Base-by-base conservation (phyloP, 2,888 invertebrate genomes). In the Rhingia campestris region DNA sequence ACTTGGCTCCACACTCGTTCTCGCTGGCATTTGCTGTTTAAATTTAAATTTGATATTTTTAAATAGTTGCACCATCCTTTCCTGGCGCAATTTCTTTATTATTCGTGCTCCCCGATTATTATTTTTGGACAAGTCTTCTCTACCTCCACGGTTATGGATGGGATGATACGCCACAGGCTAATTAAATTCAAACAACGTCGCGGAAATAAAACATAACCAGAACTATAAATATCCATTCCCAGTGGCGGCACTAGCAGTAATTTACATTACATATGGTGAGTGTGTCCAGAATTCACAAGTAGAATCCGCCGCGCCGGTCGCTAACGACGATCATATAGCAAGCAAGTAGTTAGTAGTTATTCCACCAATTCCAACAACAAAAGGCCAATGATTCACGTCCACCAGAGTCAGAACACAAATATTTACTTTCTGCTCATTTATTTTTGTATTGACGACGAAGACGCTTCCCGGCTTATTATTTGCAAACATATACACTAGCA, bases 261-360 rank as follows among this genome's bases (percentile, higher is more conserved):
- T 80, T 80, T 75, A 75, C 66, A 66, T 84, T 82, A 69, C 54
- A 63, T 51, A 37, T 33, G 64, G 12, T 12, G 81, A 81, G 64
- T 70, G 79, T 74, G 80, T 70, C 80, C 74, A 80, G 84, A 84
- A 84, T 84, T 30, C 61, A 75, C 54, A 84, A 84, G 35, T 74
- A 84, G 74, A 75, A 45, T 45, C 39, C 22, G 22, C 22, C 58
- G 61, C 59, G 79, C 73, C 79, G 64, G 73, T 58, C 49, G 58
- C 37, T 43, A 9, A 69, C 51, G 56, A 54, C 58, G 73, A 66
- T 47, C 72, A 69, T 56, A 22, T 22, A 22, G 22, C 22, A 22
- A 22, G 22, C 49, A 30, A 10, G 32, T 12, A 9, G 37, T 45
- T 32, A 10, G 32, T 12, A 9, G 37, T 45, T 32, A 59, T 47